These are phyloP conservation scores for Vulpes ferrilata DNA, from an alignment of 2,113 vertebrate species.

Conservation along the genomic window DNA sequence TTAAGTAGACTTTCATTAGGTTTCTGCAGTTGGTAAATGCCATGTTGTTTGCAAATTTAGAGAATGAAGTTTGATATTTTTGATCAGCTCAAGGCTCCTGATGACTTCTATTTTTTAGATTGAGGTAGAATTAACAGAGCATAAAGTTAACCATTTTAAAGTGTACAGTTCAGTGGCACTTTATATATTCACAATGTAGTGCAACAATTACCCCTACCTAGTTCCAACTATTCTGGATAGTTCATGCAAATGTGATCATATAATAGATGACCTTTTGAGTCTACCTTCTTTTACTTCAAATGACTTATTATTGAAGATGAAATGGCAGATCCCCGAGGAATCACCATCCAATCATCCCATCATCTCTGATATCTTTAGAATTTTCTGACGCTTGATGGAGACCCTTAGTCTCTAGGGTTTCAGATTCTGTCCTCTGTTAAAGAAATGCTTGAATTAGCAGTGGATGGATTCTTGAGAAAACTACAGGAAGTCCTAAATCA, in stretches of 20 bases:
- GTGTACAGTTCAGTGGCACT: neutral
- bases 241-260: neutral
- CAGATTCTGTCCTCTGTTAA: constrained; percentile 23
- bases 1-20: neutral
- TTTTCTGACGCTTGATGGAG: neutral
- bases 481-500: constrained; percentile 11
- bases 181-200: neutral
- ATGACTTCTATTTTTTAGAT: neutral
- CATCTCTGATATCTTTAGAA: neutral
- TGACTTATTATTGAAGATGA: constrained; percentile 8
- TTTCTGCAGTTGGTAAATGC: neutral
- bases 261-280: neutral
- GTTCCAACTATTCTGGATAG: neutral
- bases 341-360: neutral
- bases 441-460: neutral
- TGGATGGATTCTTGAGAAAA: constrained; percentile 23
- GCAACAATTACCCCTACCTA: neutral
- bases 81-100: neutral
- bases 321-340: neutral
- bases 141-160: constrained; percentile 12
- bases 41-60: neutral
- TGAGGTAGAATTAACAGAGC: neutral
- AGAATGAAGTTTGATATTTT: constrained; percentile 1
- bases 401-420: neutral
- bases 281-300: neutral